Evolutionary conservation across 2,797 vertebrate species (phyloP).

Genomic region (Coregonus sp.): DNA sequence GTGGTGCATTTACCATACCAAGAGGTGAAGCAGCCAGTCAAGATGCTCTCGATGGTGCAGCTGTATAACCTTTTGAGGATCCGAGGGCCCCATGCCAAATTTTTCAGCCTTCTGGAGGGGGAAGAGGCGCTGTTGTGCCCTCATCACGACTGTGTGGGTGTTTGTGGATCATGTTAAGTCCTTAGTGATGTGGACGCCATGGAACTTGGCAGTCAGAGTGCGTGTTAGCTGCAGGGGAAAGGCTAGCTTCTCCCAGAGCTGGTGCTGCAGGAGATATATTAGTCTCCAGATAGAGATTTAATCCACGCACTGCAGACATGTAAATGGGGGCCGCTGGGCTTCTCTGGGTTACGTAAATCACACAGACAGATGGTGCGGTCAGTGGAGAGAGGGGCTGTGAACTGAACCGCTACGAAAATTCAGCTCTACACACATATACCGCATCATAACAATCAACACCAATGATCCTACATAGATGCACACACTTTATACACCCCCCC

Average conservation of each 20-base stretch:
- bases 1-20: too few species aligned
- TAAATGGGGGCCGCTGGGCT: conserved; percentile 21
- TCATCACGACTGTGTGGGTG: too few species aligned
- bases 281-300: conserved; percentile 36
- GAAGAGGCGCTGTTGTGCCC: too few species aligned
- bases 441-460: not conserved
- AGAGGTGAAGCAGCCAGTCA: too few species aligned
- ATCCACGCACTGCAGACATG: conserved; percentile 34
- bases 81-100: too few species aligned
- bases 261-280: conserved; percentile 14
- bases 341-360: conserved; percentile 39
- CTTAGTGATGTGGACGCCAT: not conserved
- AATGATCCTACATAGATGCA: not conserved
- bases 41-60: too few species aligned
- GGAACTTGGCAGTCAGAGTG: not conserved
- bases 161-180: not conserved
- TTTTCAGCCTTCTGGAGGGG: too few species aligned
- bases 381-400: conserved; percentile 34
- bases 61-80: too few species aligned
- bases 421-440: not conserved
- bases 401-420: conserved; percentile 24
- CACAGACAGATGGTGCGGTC: conserved; percentile 39
- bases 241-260: not conserved
- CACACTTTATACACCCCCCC: not conserved
- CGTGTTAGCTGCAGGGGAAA: not conserved